These are phyloP conservation scores for Melitaea athalia DNA, from an alignment of 2,888 invertebrate genomes.

Conservation along the genomic window DNA sequence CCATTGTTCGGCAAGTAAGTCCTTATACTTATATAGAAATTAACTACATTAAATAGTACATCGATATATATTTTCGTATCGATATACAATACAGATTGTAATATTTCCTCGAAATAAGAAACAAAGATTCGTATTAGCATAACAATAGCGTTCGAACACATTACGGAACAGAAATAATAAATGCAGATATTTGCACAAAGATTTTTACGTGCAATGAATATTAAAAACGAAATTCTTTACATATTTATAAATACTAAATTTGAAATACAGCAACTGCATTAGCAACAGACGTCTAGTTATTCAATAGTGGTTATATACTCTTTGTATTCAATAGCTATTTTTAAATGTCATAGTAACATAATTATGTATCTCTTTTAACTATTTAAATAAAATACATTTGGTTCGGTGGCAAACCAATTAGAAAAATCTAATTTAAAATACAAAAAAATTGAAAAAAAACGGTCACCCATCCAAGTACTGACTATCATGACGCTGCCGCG, in stretches of 20 bases:
- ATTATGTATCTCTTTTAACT: background rate
- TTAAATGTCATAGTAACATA: background rate
- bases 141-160: constrained; percentile 28
- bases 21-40: constrained; percentile 16
- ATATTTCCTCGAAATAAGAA: constrained; percentile 22
- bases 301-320: too few species aligned
- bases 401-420: too few species aligned
- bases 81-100: constrained; percentile 8
- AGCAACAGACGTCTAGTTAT: background rate
- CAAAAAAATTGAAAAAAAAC: too few species aligned
- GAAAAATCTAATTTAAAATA: too few species aligned
- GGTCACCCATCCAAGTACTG: too few species aligned
- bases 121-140: constrained; percentile 27
- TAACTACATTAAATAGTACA: background rate
- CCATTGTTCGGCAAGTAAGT: constrained; percentile 93
- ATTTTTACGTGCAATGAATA: constrained; percentile 25
- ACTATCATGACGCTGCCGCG: too few species aligned
- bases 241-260: constrained; percentile 5
- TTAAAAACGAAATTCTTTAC: constrained; percentile 4
- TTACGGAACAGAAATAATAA: constrained; percentile 27
- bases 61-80: constrained; percentile 14
- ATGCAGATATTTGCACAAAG: constrained; percentile 32
- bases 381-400: background rate
- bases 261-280: background rate
- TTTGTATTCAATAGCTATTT: background rate